These are phyloP conservation scores for Ceratitis capitata DNA, from an alignment of 1,140 invertebrate genomes.

Conservation along the genomic window DNA sequence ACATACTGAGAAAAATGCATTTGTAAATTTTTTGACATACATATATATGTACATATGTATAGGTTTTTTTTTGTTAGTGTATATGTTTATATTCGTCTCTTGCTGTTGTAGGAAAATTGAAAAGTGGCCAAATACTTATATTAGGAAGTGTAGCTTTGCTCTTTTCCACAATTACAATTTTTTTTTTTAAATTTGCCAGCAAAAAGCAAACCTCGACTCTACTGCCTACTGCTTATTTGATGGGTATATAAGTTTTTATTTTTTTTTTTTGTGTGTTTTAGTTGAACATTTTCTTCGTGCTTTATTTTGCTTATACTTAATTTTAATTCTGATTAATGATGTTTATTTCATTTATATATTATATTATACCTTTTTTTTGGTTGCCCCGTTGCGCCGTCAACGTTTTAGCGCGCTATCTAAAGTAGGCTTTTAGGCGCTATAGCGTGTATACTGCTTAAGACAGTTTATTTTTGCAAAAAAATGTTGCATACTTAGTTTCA, in stretches of 20 bases:
- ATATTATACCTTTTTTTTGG: neutral
- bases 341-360: neutral
- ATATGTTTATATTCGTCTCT: neutral
- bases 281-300: neutral
- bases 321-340: neutral
- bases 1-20: slow-evolving; percentile 11
- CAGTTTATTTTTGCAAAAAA: neutral
- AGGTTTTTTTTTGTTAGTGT: neutral
- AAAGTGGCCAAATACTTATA: neutral
- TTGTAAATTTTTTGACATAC: neutral
- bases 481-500: neutral
- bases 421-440: neutral
- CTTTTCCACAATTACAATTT: neutral
- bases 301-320: neutral
- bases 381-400: neutral
- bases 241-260: no score
- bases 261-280: neutral
- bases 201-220: neutral
- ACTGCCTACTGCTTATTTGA: neutral
- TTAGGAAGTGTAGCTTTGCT: neutral
- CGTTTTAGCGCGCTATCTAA: neutral
- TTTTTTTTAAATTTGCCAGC: neutral
- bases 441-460: neutral
- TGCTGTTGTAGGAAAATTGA: neutral
- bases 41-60: neutral